Evolutionary conservation across 1,140 invertebrate species (phyloP).

Genomic region (Dermatophagoides farinae): DNA sequence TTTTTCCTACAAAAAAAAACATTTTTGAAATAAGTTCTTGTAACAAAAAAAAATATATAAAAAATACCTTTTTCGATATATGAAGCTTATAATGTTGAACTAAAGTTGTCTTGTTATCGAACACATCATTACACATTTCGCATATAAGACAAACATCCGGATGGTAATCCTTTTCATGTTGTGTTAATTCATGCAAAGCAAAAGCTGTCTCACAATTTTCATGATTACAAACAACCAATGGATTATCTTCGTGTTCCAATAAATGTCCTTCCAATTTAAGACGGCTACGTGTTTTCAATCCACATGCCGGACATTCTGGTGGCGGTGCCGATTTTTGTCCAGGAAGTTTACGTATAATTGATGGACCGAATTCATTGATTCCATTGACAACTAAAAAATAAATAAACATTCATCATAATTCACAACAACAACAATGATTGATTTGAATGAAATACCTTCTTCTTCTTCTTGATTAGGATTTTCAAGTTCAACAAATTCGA

Average conservation of each 20-base stretch:
- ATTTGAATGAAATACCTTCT: too few relatives aligned
- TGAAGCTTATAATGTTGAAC: conserved; percentile 8
- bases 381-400: neutral
- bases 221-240: conserved; percentile 8
- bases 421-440: neutral
- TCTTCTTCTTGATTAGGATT: neutral
- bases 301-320: conserved; percentile 3
- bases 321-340: neutral
- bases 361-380: neutral
- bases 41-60: neutral
- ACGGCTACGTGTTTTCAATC: neutral
- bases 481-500: neutral
- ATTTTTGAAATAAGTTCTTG: neutral
- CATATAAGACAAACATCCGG: neutral
- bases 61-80: neutral
- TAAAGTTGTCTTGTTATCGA: neutral
- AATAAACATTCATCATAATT: neutral
- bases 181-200: neutral
- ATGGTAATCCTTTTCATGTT: conserved; percentile 7
- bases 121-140: conserved; percentile 6
- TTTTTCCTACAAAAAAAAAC: conserved; percentile 1
- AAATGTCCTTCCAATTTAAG: neutral
- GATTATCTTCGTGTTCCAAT: conserved; percentile 2
- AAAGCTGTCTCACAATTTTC: neutral
- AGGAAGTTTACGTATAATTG: neutral